phyloP scores from a whole-genome alignment of 2,797 vertebrate species.

The Micromesistius poutassou region DNA sequence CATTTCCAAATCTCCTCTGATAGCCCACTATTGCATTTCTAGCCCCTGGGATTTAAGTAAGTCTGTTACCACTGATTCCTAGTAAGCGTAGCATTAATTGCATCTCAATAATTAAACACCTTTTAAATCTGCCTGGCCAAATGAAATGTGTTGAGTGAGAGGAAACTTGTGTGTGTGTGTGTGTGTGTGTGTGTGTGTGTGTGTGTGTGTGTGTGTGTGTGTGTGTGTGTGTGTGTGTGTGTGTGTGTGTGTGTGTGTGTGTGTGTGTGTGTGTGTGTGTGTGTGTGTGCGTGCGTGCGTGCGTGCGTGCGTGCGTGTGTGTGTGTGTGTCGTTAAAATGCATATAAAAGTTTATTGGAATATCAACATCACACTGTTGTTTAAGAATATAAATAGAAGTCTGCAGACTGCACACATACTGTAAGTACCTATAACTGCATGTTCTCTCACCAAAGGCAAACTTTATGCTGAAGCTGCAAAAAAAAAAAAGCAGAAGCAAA shows the following conservation, averaged over 20 bases:
- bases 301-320: neutral
- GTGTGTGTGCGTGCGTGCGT: conserved; percentile 13
- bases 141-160: conserved; percentile 33
- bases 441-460: neutral
- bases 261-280: conserved; percentile 1
- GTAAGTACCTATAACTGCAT: neutral
- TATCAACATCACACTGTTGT: neutral
- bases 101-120: conserved; percentile 70
- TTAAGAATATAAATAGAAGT: neutral
- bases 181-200: conserved; percentile 11
- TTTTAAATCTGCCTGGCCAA: conserved; percentile 53
- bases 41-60: conserved; percentile 3
- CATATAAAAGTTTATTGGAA: neutral
- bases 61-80: conserved; percentile 32
- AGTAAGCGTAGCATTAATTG: conserved; percentile 58
- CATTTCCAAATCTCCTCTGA: conserved; percentile 47
- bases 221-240: conserved; percentile 14
- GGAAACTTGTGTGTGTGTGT: conserved; percentile 12
- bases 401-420: neutral
- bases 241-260: neutral
- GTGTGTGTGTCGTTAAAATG: neutral
- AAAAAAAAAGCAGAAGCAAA: neutral
- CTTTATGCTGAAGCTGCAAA: neutral
- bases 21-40: conserved; percentile 34
- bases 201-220: neutral